phyloP scores from a whole-genome alignment of 2,888 invertebrate genomes.

The Hirudinaria manillensis region DNA sequence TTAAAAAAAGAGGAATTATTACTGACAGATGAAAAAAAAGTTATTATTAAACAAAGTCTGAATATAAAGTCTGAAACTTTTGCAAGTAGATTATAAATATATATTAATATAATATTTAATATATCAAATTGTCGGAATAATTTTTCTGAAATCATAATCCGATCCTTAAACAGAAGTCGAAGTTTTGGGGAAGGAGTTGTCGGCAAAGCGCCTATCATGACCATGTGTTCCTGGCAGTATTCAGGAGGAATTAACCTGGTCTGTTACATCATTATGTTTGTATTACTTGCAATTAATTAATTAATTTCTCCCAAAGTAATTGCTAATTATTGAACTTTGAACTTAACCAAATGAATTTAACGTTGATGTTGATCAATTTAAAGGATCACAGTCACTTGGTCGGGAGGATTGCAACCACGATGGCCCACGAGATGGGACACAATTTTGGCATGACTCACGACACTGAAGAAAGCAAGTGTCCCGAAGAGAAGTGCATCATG shows the following conservation, averaged over 20 bases:
- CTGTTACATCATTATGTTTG: constrained; percentile 32
- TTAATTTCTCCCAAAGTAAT: neutral
- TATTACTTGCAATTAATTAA: neutral
- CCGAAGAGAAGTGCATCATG: constrained; percentile 74
- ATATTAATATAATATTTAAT: too few relatives aligned
- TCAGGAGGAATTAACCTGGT: constrained; percentile 88
- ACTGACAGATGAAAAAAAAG: too few relatives aligned
- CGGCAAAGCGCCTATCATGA: constrained; percentile 85
- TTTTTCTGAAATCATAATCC: neutral
- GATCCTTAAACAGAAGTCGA: constrained; percentile 65
- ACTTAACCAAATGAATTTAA: neutral
- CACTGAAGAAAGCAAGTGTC: constrained; percentile 71
- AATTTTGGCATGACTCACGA: constrained; percentile 99
- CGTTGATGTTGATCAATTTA: neutral
- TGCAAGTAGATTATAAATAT: too few relatives aligned
- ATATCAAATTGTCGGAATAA: too few relatives aligned
- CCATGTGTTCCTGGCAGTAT: constrained; percentile 91
- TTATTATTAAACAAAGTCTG: too few relatives aligned
- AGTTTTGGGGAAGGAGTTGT: constrained; percentile 88
- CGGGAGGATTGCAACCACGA: constrained; percentile 86
- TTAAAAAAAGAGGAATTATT: too few relatives aligned
- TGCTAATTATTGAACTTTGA: neutral
- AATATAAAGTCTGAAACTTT: too few relatives aligned
- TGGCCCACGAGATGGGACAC: constrained; percentile 98
- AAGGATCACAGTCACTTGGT: constrained; percentile 68